Percentiles rank a stretch among this genome's conserved stretches.
Conservation (phyloP, 2,113 vertebrate genomes). For the Gnathochromis pfefferi region DNA sequence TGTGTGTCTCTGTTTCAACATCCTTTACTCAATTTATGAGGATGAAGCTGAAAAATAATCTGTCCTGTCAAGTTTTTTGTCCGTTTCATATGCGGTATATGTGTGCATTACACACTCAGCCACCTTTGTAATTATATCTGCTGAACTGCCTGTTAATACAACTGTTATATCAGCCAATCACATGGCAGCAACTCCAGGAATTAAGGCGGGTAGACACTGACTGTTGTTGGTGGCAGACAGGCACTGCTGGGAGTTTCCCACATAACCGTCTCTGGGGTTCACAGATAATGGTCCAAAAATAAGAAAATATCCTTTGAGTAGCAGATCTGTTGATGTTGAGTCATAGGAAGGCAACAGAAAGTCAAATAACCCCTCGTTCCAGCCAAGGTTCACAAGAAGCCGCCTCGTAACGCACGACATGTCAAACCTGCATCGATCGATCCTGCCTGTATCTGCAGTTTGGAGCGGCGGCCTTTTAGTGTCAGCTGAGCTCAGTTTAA, state of each 20-base stretch:
- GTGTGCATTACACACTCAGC: neutral
- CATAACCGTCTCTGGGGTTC: neutral
- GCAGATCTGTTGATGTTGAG: neutral
- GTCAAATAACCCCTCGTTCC: neutral
- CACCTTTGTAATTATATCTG: neutral
- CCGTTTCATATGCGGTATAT: fast-evolving
- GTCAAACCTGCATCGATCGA: neutral
- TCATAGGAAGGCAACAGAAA: neutral
- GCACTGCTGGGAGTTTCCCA: neutral
- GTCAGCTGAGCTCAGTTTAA: neutral
- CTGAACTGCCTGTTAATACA: fast-evolving
- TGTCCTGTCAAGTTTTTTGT: neutral
- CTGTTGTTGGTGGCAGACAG: neutral
- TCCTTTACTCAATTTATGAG: neutral
- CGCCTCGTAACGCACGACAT: fast-evolving
- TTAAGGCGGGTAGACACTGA: neutral
- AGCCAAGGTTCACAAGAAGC: fast-evolving
- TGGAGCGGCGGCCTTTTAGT: neutral
- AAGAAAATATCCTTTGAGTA: neutral
- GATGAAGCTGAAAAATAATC: neutral
- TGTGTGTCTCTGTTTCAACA: fast-evolving
- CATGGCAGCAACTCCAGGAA: neutral
- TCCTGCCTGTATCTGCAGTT: neutral
- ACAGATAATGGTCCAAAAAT: neutral
- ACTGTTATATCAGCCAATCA: neutral